A percentile compares a stretch with the other conserved stretches of the same genome.
Evolutionary conservation across 2,113 vertebrate species (phyloP).

Genomic region (Perca flavescens): DNA sequence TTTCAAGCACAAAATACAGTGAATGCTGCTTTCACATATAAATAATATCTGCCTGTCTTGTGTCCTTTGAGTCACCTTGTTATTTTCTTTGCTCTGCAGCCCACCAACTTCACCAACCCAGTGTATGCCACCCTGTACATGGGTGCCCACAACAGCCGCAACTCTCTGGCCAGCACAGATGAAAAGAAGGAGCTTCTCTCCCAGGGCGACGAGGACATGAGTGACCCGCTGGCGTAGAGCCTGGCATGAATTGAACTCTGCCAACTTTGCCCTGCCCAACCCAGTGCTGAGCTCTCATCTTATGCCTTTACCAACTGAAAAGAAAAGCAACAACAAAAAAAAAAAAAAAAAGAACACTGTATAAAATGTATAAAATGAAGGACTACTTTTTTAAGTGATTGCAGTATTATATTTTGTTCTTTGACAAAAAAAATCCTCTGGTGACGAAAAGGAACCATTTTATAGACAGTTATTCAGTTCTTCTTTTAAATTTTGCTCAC

Average conservation of each 20-base stretch:
- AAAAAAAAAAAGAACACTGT: conserved; percentile 87
- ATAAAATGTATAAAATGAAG: conserved; percentile 99
- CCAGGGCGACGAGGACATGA: conserved; percentile 92
- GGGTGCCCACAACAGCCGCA: conserved; percentile 95
- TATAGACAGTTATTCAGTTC: conserved; percentile 84
- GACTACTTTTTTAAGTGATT: conserved; percentile 99
- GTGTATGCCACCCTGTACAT: conserved; percentile 99
- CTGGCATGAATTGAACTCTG: conserved; percentile 55
- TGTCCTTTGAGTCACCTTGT: conserved; percentile 23
- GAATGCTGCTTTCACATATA: neutral
- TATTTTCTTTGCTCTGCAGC: conserved; percentile 80
- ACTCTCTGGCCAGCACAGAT: conserved; percentile 96
- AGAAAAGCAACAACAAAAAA: conserved; percentile 77
- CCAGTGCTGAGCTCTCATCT: conserved; percentile 69
- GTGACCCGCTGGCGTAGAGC: conserved; percentile 92
- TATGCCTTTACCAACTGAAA: conserved; percentile 83
- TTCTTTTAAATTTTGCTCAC: conserved; percentile 80
- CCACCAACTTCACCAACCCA: conserved; percentile 98
- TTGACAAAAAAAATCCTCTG: conserved; percentile 78
- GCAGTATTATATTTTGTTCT: conserved; percentile 97
- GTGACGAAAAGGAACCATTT: conserved; percentile 82
- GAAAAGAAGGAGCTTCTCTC: conserved; percentile 97
- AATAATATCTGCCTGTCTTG: neutral
- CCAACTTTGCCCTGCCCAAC: conserved; percentile 48
- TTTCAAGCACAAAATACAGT: neutral